Evolutionary conservation across 2,113 vertebrate species (phyloP), one percentile per base, ranked within the genome.

Genomic region (Pelvicachromis taeniatus): DNA sequence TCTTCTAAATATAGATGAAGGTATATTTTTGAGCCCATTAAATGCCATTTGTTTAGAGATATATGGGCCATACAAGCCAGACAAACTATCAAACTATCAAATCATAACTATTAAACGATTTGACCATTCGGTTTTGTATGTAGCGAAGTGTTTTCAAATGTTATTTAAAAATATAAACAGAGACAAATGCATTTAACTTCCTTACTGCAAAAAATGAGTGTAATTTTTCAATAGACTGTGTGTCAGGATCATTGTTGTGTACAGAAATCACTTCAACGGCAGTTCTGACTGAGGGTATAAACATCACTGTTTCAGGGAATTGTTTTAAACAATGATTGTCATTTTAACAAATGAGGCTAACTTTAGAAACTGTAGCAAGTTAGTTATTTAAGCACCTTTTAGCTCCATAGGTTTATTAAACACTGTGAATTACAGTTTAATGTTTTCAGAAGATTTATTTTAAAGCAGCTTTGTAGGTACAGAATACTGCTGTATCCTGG

Each of bases 1-100:
- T 21, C 0, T 65, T 65, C 40, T 65, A 21, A 13, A 40, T 40
- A 65, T 13, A 40, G 61, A 21, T 1, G 13, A 21, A 0, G 0
- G 35, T 21, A n/a, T 63, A 38, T 63, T 38, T n/a, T n/a, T 63
- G 0, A 63, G 0, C 59, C 33, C 33, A 38, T 21, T 38, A 21
- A 63, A 63, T 38, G 59, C 0, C 7, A 38, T 63, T 63, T 63
- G n/a, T 63, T 38, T 63, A 63, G 33, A 63, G 59, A 21, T 63
- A 61, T n/a, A 33, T 35, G 31, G 58, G 11, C 58, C 17, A 35
- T 33, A 0, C 58, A 61, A 19, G 29, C 17, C 9, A 4, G 17
- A 58, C 1, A 58, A 31, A 29, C 55, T 58, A 26, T 26, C 26
- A 26, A 26, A 26, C 26, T 26, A 58, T 58, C 26, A 58, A 58